Evolutionary conservation across 2,797 vertebrate species (phyloP).

Genomic region (Hapalemur alaotrensis): DNA sequence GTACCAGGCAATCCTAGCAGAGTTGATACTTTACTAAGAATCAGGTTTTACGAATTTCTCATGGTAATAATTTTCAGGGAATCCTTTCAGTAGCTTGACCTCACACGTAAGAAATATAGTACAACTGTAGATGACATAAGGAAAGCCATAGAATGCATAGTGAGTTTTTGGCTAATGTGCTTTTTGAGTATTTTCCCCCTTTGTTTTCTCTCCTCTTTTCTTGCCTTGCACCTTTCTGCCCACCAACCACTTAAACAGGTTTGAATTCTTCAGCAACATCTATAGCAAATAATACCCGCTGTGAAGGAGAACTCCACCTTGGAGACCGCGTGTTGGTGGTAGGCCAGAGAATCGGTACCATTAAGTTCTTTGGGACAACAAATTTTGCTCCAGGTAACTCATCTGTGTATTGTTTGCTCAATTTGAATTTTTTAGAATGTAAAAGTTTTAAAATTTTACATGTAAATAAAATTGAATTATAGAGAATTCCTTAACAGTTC

Average conservation of each 20-base stretch:
- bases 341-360: constrained; percentile 93
- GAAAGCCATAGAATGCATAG: neutral
- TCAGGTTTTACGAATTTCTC: neutral
- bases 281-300: constrained; percentile 78
- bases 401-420: accelerated
- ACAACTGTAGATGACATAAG: too few species aligned
- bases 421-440: neutral
- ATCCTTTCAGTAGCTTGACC: neutral
- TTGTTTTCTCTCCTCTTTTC: constrained; percentile 27
- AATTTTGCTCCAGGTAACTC: constrained; percentile 95
- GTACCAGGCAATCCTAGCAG: neutral
- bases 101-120: neutral
- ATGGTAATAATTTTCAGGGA: neutral
- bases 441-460: neutral
- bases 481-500: neutral
- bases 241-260: constrained; percentile 76
- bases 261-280: constrained; percentile 85
- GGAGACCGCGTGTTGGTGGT: constrained; percentile 95
- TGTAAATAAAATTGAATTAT: neutral
- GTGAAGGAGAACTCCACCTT: constrained; percentile 79
- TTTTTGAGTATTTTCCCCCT: constrained; percentile 20
- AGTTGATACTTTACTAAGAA: neutral
- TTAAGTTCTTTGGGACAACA: constrained; percentile 94
- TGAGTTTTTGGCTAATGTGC: neutral
- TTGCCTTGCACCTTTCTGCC: neutral